phyloP scores from a whole-genome alignment of 2,888 invertebrate genomes.

The Cantharis flavilabris region DNA sequence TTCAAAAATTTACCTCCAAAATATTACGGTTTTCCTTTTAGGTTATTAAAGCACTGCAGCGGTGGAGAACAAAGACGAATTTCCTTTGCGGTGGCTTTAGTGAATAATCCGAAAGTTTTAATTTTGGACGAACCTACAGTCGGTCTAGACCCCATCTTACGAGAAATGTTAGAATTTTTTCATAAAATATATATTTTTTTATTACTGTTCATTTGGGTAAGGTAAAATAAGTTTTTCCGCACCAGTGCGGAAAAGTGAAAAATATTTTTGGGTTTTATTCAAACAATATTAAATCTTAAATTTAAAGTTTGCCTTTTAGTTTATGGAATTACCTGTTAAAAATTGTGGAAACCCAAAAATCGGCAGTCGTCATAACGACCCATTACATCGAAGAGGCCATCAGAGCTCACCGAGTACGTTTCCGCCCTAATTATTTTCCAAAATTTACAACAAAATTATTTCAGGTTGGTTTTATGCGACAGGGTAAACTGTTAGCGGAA shows the following conservation, averaged over 20 bases:
- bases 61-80: constrained; percentile 91
- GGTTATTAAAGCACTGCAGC: constrained; percentile 71
- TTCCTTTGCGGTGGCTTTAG: constrained; percentile 85
- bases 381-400: constrained; percentile 94
- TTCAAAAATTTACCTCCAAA: background rate
- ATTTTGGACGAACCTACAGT: constrained; percentile 94
- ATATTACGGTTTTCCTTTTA: constrained; percentile 19
- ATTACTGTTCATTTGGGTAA: too few species aligned
- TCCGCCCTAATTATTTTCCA: background rate
- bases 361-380: constrained; percentile 89
- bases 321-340: constrained; percentile 86
- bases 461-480: constrained; percentile 88
- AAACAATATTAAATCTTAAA: too few species aligned
- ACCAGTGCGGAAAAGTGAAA: too few species aligned
- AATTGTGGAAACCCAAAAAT: constrained; percentile 68
- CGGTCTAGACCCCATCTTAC: constrained; percentile 85
- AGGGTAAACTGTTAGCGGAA: constrained; percentile 84
- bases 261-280: too few species aligned
- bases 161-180: constrained; percentile 69
- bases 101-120: constrained; percentile 86
- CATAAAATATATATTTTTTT: too few species aligned
- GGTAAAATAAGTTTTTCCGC: too few species aligned
- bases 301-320: too few species aligned
- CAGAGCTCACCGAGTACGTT: constrained; percentile 74
- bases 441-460: constrained; percentile 2